These are phyloP conservation scores for Hippocampus kuda DNA, from an alignment of 2,797 vertebrate genomes.

Conservation along the genomic window DNA sequence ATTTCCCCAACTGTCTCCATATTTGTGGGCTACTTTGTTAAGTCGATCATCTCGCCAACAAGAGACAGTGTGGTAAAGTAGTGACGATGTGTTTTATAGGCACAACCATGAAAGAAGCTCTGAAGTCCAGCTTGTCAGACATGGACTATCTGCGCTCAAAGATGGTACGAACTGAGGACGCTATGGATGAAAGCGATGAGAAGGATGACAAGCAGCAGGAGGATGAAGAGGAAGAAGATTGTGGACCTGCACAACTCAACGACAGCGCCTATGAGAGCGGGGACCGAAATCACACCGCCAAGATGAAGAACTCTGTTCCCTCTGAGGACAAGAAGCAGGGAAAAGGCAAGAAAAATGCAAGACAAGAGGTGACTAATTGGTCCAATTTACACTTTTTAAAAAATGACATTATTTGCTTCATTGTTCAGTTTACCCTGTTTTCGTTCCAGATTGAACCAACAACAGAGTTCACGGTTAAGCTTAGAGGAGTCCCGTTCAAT, in stretches of 20 bases:
- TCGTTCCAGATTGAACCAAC: conserved; percentile 50
- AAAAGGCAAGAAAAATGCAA: conserved; percentile 38
- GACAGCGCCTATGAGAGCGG: conserved; percentile 61
- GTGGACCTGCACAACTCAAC: conserved; percentile 25
- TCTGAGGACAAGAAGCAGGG: conserved; percentile 32
- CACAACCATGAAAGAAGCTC: conserved; percentile 48
- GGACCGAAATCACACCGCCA: conserved; percentile 30
- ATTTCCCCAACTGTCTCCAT: not conserved
- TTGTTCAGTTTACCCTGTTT: conserved; percentile 3
- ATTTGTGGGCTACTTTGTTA: not conserved
- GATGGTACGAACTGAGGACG: conserved; percentile 63
- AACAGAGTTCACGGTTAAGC: conserved; percentile 78
- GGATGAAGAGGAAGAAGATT: conserved; percentile 34
- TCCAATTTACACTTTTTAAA: not conserved
- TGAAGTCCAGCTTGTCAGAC: conserved; percentile 74
- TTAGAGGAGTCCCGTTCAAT: conserved; percentile 79
- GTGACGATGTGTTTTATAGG: conserved; percentile 32
- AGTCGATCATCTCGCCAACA: not conserved
- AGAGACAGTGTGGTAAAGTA: not conserved
- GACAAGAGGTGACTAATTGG: conserved; percentile 43
- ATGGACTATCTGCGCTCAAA: conserved; percentile 96
- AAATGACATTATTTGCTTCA: not conserved
- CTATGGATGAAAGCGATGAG: conserved; percentile 27
- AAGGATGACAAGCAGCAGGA: conserved; percentile 35
- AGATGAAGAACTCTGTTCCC: conserved; percentile 21